Conservation (phyloP, 2,113 vertebrate species). For the Mastomys natalensis region DNA sequence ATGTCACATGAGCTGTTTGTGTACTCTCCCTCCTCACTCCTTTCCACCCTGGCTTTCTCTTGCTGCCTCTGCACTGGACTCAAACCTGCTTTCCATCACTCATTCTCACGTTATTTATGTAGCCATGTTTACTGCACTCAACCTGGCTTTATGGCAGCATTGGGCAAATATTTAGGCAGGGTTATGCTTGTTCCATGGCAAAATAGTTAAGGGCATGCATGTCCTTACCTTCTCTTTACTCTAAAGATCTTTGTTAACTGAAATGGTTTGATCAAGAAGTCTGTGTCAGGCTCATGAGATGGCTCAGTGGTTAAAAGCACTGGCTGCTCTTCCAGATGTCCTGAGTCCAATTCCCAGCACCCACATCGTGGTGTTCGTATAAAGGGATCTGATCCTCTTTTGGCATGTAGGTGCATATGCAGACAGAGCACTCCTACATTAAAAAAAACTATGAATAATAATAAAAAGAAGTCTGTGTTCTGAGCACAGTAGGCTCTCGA, state of each 20-base stretch:
- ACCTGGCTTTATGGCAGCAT: not conserved
- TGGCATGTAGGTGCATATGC: no score
- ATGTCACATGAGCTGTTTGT: not conserved
- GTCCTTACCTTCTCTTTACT: slow-evolving; percentile 11
- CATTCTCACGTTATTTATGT: not conserved
- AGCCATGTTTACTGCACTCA: not conserved
- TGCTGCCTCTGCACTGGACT: not conserved
- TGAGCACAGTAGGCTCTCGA: slow-evolving; percentile 39
- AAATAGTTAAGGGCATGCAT: not conserved
- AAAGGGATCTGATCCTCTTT: no score
- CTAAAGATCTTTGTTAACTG: slow-evolving; percentile 29
- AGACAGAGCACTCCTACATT: no score
- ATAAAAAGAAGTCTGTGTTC: not conserved
- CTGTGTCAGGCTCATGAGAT: not conserved
- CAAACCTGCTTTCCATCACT: not conserved
- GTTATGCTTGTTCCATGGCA: not conserved
- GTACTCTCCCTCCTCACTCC: not conserved
- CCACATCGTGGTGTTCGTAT: no score
- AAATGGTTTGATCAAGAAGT: slow-evolving; percentile 34
- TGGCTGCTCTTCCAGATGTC: no score
- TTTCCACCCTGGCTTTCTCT: not conserved
- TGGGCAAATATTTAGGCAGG: not conserved
- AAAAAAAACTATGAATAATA: no score
- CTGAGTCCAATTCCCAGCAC: no score
- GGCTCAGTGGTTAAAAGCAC: no score